Evolutionary conservation across 2,113 vertebrate species (phyloP).

Genomic region (Puma concolor): DNA sequence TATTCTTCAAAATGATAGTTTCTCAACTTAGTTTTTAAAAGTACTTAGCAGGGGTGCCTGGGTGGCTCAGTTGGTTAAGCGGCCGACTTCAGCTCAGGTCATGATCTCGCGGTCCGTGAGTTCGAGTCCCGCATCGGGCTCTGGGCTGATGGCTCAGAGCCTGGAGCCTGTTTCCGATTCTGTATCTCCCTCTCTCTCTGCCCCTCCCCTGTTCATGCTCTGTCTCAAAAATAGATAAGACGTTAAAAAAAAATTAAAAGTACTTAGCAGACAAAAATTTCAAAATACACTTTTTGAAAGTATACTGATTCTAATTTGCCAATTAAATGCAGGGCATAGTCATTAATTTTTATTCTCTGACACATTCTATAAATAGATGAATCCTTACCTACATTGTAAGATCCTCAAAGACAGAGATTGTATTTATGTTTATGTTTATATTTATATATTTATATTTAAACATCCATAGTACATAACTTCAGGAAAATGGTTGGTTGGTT

Average conservation of each 20-base stretch:
- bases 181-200: too few relatives aligned
- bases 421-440: neutral
- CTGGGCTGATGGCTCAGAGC: too few relatives aligned
- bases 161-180: too few relatives aligned
- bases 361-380: neutral
- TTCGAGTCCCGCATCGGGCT: too few relatives aligned
- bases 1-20: neutral
- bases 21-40: neutral
- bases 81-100: too few relatives aligned
- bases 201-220: too few relatives aligned
- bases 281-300: neutral
- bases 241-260: neutral
- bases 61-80: too few relatives aligned
- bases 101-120: too few relatives aligned
- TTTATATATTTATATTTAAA: neutral
- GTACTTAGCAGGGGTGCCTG: too few relatives aligned
- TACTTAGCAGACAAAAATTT: neutral
- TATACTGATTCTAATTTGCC: neutral
- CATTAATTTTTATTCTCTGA: neutral
- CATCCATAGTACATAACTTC: neutral
- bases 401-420: neutral
- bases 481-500: neutral
- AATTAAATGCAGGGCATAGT: neutral
- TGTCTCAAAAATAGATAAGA: too few relatives aligned
- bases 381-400: neutral